Evolutionary conservation across 1,140 invertebrate species (phyloP), one percentile per base, ranked within the genome.

Genomic region (Sinonovacula constricta): DNA sequence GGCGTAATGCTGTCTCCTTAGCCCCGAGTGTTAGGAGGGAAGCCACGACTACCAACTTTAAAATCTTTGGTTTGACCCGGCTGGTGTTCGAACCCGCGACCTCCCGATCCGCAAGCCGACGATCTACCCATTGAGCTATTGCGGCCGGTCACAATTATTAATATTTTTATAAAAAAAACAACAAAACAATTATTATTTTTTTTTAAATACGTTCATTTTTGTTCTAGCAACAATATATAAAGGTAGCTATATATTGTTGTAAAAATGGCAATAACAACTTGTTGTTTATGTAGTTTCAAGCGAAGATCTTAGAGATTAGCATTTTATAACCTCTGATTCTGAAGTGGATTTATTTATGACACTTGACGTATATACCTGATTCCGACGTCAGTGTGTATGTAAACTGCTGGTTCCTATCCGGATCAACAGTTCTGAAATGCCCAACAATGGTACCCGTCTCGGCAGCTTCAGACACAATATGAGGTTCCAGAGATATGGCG

Each of bases 341-440:
- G 31, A 26, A 31, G 28, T 28, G 5, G 5, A n/a, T 7, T 28
- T 31, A 14, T 14, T 26, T 28, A 14, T 10, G 28, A 26, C 31
- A 5, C 3, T 26, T 18, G 26, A 60, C 15, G 4, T 28, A 28
- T 26, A 3, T 28, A 7, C 26, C 15, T n/a, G 18, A 28, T 26
- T n/a, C 30, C 18, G 14, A 34, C 34, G 15, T 74, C 28, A 86
- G 22, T 1, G 24, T 59, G 57, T 85, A 87, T 4, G 66, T 65
- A 66, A 84, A 86, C 26, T 49, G 62, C 53, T 87, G 85, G 12
- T 72, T 69, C 36, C 51, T 30, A 70, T 87, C 84, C 22, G 68
- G 65, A 45, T 87, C 85, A 26, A 79, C 66, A 18, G 80, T 83
- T 14, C 39, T 49, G 0, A 87, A 33, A 26, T 28, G 54, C 12